phyloP scores from a whole-genome alignment of 2,113 vertebrate genomes.

The Microcebus ravelobensis region DNA sequence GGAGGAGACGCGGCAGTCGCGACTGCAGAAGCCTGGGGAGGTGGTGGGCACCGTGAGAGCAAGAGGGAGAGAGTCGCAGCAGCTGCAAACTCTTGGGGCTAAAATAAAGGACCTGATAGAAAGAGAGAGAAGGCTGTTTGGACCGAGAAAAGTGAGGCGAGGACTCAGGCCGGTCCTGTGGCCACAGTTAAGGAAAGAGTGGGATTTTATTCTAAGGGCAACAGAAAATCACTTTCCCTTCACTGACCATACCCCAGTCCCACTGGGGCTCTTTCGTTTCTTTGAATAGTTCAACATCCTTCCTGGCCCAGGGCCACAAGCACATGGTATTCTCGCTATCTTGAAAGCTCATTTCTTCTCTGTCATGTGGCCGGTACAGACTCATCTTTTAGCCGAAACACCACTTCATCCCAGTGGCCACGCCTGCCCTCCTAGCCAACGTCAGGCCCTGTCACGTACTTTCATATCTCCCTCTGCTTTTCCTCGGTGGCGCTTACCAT shows the following conservation, averaged over 20 bases:
- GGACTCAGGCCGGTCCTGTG: neutral
- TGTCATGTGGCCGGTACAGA: neutral
- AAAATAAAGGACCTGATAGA: neutral
- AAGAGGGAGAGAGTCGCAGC: neutral
- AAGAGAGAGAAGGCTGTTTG: neutral
- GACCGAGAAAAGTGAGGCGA: neutral
- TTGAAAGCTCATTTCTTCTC: neutral
- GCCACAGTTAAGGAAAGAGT: neutral
- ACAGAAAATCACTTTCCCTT: neutral
- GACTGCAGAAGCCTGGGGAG: neutral
- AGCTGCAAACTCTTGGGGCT: neutral
- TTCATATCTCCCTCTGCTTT: neutral
- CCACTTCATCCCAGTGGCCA: too few species aligned
- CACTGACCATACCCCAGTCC: too few species aligned
- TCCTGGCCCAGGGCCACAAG: neutral
- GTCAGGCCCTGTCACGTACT: neutral
- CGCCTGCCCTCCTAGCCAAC: neutral
- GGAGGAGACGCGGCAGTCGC: neutral
- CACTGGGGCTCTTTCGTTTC: neutral
- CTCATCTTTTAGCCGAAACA: neutral
- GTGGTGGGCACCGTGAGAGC: neutral
- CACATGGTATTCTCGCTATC: neutral
- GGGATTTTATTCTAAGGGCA: neutral
- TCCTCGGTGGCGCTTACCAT: neutral
- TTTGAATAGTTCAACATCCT: neutral